These are phyloP conservation scores for Epizoanthus scotinus DNA, from an alignment of 92 coral and sea anemone genomes.

Conservation along the genomic window DNA sequence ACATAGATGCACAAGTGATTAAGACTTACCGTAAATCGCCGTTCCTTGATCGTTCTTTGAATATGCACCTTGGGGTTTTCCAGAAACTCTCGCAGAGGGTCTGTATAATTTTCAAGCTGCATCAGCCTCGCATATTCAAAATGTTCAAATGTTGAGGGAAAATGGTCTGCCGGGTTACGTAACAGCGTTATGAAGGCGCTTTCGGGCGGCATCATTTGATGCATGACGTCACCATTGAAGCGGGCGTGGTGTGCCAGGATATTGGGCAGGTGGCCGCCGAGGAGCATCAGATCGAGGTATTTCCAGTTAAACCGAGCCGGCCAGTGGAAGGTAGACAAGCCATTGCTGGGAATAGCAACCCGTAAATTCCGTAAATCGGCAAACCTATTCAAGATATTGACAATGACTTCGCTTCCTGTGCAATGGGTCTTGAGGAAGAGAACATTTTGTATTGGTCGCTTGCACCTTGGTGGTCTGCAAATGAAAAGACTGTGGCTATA, in stretches of 20 bases:
- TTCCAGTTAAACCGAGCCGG: slow-evolving; percentile 95
- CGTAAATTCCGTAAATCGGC: slow-evolving; percentile 89
- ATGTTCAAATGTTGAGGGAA: slow-evolving; percentile 71
- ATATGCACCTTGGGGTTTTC: slow-evolving; percentile 70
- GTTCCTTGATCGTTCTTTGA: slow-evolving; percentile 63
- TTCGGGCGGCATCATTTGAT: slow-evolving; percentile 79
- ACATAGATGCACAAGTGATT: no score
- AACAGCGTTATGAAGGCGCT: slow-evolving; percentile 79
- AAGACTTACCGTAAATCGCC: slow-evolving; percentile 74
- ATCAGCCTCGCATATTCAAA: slow-evolving; percentile 65
- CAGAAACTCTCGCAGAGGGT: slow-evolving; percentile 71
- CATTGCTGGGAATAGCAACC: slow-evolving; percentile 89
- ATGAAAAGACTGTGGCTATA: background rate
- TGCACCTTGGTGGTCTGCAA: slow-evolving; percentile 66
- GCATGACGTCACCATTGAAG: slow-evolving; percentile 83
- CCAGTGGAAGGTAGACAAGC: slow-evolving; percentile 95
- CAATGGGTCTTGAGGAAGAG: slow-evolving; percentile 92
- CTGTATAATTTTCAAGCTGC: slow-evolving; percentile 57
- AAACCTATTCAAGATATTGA: slow-evolving; percentile 85
- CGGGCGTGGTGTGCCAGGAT: slow-evolving; percentile 91
- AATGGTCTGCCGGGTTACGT: slow-evolving; percentile 77
- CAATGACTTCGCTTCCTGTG: slow-evolving; percentile 91
- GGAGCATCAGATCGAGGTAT: slow-evolving; percentile 77
- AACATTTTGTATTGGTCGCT: slow-evolving; percentile 65
- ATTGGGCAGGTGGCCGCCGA: slow-evolving; percentile 88